Conservation (phyloP, 2,113 vertebrate genomes). For the Amphiprion ocellaris region DNA sequence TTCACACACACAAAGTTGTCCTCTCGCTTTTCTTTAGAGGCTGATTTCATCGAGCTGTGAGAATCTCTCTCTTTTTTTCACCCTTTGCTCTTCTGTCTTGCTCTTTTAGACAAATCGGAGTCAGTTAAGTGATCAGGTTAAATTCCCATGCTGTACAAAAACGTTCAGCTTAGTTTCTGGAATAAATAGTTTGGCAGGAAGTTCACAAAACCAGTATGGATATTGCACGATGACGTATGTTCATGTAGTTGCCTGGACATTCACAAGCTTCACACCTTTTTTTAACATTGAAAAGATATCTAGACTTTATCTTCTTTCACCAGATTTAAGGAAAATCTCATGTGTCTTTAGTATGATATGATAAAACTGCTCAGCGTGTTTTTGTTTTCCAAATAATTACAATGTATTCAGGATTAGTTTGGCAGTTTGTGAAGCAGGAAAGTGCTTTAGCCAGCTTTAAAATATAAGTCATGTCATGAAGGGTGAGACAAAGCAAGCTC, state of each 20-base stretch:
- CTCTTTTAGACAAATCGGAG: slow-evolving; percentile 8
- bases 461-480: slow-evolving; percentile 20
- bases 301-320: neutral
- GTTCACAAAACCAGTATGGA: slow-evolving; percentile 7
- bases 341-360: neutral
- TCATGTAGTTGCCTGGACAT: slow-evolving; percentile 1
- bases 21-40: slow-evolving; percentile 50
- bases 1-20: slow-evolving; percentile 70
- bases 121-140: slow-evolving; percentile 27
- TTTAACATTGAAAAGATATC: neutral
- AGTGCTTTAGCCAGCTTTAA: slow-evolving; percentile 1
- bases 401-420: slow-evolving; percentile 34
- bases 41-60: slow-evolving; percentile 59
- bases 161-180: slow-evolving; percentile 1
- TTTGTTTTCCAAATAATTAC: slow-evolving; percentile 45
- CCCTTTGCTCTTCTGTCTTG: neutral
- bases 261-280: neutral
- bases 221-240: slow-evolving; percentile 13
- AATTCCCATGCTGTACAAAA: slow-evolving; percentile 23
- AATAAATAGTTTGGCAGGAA: slow-evolving; percentile 12
- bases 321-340: slow-evolving; percentile 11
- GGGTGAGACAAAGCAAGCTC: slow-evolving; percentile 47
- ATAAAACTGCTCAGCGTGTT: slow-evolving; percentile 4
- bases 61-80: slow-evolving; percentile 13
- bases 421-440: neutral